Percentiles rank a stretch among this genome's conserved stretches.
These are phyloP conservation scores for Eleginops maclovinus DNA, from an alignment of 2,113 vertebrate species.

Conservation along the genomic window DNA sequence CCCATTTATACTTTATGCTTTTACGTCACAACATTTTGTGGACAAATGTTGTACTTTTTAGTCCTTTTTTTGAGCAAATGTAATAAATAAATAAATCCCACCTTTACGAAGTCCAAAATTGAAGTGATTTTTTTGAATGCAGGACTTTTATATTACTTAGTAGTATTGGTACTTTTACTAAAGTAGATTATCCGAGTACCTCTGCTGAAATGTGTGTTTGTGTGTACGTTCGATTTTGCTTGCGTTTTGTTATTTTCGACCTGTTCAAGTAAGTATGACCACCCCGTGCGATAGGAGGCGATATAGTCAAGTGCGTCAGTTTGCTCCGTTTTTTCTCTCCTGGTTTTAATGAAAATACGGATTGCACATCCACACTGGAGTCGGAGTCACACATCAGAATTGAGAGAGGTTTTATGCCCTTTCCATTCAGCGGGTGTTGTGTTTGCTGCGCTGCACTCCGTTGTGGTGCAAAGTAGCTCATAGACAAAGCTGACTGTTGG, in stretches of 20 bases:
- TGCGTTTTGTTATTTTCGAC: not conserved
- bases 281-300: conserved; percentile 69
- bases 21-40: too few species aligned
- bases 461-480: conserved; percentile 49
- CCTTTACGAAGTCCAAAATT: too few species aligned
- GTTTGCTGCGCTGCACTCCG: conserved; percentile 54
- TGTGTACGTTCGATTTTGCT: not conserved
- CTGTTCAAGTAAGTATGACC: too few species aligned
- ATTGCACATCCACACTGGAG: conserved; percentile 18
- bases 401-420: conserved; percentile 58
- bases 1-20: too few species aligned
- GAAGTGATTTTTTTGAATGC: too few species aligned
- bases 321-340: not conserved
- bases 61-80: too few species aligned
- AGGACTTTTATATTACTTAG: too few species aligned
- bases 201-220: not conserved
- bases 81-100: too few species aligned
- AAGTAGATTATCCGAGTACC: too few species aligned
- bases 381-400: conserved; percentile 60
- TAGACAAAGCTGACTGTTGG: conserved; percentile 34
- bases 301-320: conserved; percentile 14
- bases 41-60: too few species aligned
- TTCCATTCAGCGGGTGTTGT: conserved; percentile 71
- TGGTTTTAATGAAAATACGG: conserved; percentile 56
- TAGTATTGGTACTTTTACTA: too few species aligned